Conservation (phyloP, 2,888 invertebrate genomes). For the Rotaria socialis region DNA sequence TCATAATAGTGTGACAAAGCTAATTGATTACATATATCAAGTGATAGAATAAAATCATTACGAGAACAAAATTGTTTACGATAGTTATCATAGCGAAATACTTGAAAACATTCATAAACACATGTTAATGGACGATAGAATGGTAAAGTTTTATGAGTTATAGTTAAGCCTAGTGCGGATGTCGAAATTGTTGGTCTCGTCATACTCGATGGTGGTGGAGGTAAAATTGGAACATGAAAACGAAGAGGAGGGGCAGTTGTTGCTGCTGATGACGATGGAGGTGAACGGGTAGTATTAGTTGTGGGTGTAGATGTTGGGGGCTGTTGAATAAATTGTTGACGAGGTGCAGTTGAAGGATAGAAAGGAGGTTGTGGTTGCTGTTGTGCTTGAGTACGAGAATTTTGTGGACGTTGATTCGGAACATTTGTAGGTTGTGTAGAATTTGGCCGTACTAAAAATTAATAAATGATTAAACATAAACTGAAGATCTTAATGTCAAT, state of each 20-base stretch:
- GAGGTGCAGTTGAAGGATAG: background rate
- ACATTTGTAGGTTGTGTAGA: background rate
- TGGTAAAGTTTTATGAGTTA: constrained; percentile 20
- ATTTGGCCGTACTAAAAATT: background rate
- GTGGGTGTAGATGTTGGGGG: background rate
- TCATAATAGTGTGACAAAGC: constrained; percentile 14
- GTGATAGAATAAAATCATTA: background rate
- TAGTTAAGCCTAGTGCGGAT: background rate
- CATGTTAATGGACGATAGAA: background rate
- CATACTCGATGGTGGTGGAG: background rate
- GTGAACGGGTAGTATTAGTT: no score
- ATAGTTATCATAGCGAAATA: background rate
- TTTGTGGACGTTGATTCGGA: background rate
- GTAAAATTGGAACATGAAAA: background rate
- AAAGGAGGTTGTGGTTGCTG: background rate
- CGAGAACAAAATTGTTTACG: background rate
- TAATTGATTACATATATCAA: constrained; percentile 29
- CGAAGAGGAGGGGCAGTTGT: background rate
- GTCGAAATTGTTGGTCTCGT: background rate
- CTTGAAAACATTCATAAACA: background rate
- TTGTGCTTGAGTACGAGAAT: background rate
- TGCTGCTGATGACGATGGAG: background rate
- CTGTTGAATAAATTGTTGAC: background rate
- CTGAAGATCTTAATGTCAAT: background rate
- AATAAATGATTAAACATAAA: background rate